Evolutionary conservation across 2,797 vertebrate species (phyloP).

Genomic region (Triplophysa yarkandensis): DNA sequence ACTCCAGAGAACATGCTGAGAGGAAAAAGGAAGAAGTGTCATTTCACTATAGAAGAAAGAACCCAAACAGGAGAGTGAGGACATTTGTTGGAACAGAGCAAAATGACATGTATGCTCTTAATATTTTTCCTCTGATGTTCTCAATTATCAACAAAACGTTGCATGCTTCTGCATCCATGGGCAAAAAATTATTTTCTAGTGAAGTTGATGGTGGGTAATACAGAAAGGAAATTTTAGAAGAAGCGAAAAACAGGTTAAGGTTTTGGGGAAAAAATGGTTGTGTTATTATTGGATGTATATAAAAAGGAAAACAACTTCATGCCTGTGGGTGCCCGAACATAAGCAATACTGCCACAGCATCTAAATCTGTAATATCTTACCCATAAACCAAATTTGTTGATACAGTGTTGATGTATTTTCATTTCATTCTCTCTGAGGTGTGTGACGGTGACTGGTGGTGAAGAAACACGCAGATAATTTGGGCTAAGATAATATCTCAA

Average conservation of each 20-base stretch:
- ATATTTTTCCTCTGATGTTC: conserved; percentile 1
- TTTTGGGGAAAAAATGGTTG: not conserved
- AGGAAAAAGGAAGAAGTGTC: conserved; percentile 11
- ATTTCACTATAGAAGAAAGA: conserved; percentile 16
- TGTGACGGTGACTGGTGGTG: not conserved
- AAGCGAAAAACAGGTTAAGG: not conserved
- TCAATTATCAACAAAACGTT: not conserved
- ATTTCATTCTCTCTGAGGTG: not conserved
- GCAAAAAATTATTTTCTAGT: conserved; percentile 2
- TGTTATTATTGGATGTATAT: too few relatives aligned
- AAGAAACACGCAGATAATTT: not conserved
- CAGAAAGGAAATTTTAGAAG: not conserved
- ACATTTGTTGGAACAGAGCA: not conserved
- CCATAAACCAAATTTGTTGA: not conserved
- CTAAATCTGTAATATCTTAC: not conserved
- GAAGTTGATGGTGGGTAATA: not conserved
- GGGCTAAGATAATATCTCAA: not conserved
- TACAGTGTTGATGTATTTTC: not conserved
- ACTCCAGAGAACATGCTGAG: conserved; percentile 29
- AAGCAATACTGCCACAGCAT: too few relatives aligned
- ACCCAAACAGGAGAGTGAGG: not conserved
- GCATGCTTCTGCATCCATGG: not conserved
- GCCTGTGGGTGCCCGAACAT: too few relatives aligned
- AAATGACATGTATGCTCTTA: not conserved
- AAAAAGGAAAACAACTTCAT: too few relatives aligned